A percentile compares a stretch with the other conserved stretches of the same genome.
These are phyloP conservation scores for Andrena dorsata DNA, from an alignment of 2,888 invertebrate species.

Conservation along the genomic window DNA sequence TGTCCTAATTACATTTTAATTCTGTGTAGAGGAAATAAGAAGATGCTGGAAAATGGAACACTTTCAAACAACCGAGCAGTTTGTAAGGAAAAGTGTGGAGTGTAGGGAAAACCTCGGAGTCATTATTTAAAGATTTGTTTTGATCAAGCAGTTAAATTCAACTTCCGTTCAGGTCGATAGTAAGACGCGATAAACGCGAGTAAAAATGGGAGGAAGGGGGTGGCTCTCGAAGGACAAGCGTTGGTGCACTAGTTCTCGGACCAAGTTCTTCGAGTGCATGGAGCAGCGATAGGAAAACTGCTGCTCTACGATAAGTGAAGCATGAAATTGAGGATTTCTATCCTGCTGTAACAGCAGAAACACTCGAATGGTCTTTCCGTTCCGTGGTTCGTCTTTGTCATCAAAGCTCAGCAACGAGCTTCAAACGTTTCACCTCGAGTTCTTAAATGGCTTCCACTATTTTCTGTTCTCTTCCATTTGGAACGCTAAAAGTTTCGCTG, in stretches of 20 bases:
- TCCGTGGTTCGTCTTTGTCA: constrained; percentile 55
- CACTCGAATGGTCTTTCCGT: constrained; percentile 33
- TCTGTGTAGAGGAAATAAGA: not conserved
- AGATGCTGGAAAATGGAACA: not conserved
- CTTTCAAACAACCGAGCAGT: not conserved
- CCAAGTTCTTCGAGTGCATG: constrained; percentile 42
- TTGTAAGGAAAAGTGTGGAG: not conserved
- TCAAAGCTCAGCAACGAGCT: constrained; percentile 23
- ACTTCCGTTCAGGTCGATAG: not conserved
- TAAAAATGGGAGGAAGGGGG: not conserved
- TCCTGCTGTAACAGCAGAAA: constrained; percentile 63
- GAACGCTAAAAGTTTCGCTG: too few relatives aligned
- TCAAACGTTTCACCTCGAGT: constrained; percentile 9
- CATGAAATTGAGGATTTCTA: constrained; percentile 71
- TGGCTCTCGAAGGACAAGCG: not conserved
- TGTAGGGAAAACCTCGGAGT: not conserved
- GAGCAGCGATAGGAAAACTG: constrained; percentile 49
- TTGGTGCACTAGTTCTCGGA: constrained; percentile 24
- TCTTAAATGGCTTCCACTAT: not conserved
- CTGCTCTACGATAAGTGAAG: constrained; percentile 54
- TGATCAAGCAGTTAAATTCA: not conserved
- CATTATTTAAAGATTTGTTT: not conserved
- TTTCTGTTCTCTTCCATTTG: not conserved
- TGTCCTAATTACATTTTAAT: constrained; percentile 14
- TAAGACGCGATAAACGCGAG: not conserved